phyloP scores from a whole-genome alignment of 2,797 vertebrate species.

The Tenualosa ilisha region DNA sequence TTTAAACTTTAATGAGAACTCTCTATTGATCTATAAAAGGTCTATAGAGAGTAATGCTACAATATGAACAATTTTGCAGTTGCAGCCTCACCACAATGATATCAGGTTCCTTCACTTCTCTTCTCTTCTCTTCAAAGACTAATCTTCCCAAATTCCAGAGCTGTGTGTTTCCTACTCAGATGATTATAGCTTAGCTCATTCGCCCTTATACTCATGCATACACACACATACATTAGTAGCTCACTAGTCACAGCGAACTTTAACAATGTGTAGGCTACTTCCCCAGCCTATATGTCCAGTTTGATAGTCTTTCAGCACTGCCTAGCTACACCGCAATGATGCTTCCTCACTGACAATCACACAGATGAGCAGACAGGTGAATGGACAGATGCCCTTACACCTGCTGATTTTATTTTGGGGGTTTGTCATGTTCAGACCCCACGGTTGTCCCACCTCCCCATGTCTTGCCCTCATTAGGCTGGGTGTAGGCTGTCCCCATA shows the following conservation, averaged over 20 bases:
- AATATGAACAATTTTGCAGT: neutral
- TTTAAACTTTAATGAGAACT: no score
- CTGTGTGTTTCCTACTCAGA: neutral
- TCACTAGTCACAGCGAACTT: neutral
- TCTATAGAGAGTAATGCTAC: neutral
- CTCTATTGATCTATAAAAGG: no score
- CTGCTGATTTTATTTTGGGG: conserved; percentile 6
- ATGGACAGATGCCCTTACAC: neutral
- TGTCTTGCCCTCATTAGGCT: neutral
- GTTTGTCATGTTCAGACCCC: neutral
- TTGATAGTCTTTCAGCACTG: neutral
- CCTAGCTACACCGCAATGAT: neutral
- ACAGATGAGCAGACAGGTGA: neutral
- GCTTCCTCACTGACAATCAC: neutral
- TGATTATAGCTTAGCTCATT: neutral
- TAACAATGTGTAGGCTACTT: neutral
- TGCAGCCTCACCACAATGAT: neutral
- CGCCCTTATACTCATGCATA: neutral
- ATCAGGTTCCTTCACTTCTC: conserved; percentile 37
- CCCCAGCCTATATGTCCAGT: neutral
- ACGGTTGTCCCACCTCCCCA: neutral
- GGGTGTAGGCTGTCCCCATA: neutral
- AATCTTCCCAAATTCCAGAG: neutral
- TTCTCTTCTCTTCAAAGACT: neutral
- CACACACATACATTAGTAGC: neutral